Percentiles rank a stretch among this genome's conserved stretches.
These are phyloP conservation scores for Ctena decussata DNA, from an alignment of 2,888 invertebrate species.

Conservation along the genomic window DNA sequence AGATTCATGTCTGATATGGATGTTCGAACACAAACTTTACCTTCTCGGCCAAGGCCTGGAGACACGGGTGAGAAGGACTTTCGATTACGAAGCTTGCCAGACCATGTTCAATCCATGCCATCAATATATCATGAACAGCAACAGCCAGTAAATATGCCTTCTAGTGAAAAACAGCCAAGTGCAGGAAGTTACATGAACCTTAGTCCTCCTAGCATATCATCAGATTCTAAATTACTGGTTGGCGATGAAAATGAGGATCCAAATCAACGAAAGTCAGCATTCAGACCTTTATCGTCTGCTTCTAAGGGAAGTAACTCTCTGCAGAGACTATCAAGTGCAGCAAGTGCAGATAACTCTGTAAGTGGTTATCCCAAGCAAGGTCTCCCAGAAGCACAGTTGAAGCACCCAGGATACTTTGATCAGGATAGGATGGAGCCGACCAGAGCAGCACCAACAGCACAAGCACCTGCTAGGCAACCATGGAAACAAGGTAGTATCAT, in stretches of 20 bases:
- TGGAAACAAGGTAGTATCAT: conserved; percentile 28
- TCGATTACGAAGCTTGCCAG: conserved; percentile 57
- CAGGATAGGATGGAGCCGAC: conserved; percentile 61
- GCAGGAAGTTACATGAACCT: conserved; percentile 51
- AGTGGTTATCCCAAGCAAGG: conserved; percentile 28
- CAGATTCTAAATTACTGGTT: conserved; percentile 5
- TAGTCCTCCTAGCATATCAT: conserved; percentile 2
- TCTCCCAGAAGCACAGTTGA: conserved; percentile 45
- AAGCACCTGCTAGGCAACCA: conserved; percentile 47
- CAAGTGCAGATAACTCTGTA: conserved; percentile 27
- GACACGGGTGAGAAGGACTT: conserved; percentile 65
- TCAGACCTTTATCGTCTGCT: conserved; percentile 63
- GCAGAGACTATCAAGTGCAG: conserved; percentile 43
- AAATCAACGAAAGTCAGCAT: conserved; percentile 71
- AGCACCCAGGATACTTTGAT: conserved; percentile 34
- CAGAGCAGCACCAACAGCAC: conserved; percentile 65
- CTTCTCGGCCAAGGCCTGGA: conserved; percentile 52
- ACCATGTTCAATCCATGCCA: conserved; percentile 66
- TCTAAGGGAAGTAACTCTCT: conserved; percentile 48
- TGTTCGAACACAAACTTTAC: conserved; percentile 52
- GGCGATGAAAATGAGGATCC: conserved; percentile 49
- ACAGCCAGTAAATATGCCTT: conserved; percentile 26
- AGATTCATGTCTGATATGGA: conserved; percentile 62
- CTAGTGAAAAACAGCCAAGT: conserved; percentile 26
- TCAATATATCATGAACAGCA: conserved; percentile 61